A percentile compares a stretch with the other conserved stretches of the same genome.
phyloP scores from a whole-genome alignment of 1,140 invertebrate species.

The Euwallacea fornicatus region DNA sequence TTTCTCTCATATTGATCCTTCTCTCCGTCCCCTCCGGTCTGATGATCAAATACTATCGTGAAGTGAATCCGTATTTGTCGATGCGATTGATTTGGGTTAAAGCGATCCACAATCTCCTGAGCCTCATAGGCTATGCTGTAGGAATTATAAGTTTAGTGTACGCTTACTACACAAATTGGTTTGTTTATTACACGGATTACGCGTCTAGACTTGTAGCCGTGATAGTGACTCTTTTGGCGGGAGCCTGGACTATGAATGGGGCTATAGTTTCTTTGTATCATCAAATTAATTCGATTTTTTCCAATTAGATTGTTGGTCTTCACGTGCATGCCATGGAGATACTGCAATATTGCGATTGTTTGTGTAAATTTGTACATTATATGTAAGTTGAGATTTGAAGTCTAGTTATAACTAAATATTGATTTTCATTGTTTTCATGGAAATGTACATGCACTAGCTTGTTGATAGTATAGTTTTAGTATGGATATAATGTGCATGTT shows the following conservation, averaged over 20 bases:
- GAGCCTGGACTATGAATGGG: conserved; percentile 42
- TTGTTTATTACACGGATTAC: conserved; percentile 40
- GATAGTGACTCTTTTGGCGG: conserved; percentile 37
- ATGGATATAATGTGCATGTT: too few relatives aligned
- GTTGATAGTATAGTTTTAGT: too few relatives aligned
- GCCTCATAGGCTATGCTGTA: conserved; percentile 40
- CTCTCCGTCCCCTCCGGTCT: conserved; percentile 37
- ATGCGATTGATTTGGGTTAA: conserved; percentile 32
- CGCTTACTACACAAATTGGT: conserved; percentile 45
- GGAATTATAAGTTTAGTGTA: conserved; percentile 45
- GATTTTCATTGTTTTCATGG: too few relatives aligned
- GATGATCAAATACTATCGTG: conserved; percentile 38
- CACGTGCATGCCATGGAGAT: too few relatives aligned
- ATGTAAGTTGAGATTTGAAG: too few relatives aligned
- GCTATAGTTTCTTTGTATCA: conserved; percentile 37
- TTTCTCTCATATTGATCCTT: conserved; percentile 42
- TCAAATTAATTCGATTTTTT: conserved; percentile 40
- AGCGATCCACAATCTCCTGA: conserved; percentile 41
- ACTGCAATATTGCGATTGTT: too few relatives aligned
- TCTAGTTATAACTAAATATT: too few relatives aligned
- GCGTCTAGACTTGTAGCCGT: conserved; percentile 41
- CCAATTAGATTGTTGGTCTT: too few relatives aligned
- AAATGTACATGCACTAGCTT: too few relatives aligned
- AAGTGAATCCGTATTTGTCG: conserved; percentile 24
- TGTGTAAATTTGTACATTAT: too few relatives aligned